Evolutionary conservation across 2,888 invertebrate genomes (phyloP).

Genomic region (Osmoderma eremita): DNA sequence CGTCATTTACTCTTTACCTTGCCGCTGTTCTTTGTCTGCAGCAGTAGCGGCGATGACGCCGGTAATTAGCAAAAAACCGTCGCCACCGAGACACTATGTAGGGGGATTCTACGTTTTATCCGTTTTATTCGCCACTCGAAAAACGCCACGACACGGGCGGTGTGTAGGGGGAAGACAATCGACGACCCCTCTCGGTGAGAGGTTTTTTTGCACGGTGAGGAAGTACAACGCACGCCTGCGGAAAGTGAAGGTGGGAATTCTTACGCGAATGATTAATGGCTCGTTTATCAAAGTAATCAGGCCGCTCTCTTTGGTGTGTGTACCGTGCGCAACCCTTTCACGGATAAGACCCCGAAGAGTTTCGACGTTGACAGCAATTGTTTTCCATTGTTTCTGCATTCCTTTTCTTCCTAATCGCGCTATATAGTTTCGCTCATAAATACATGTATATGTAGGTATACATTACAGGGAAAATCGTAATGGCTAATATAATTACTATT

Average conservation of each 20-base stretch:
- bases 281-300: constrained; percentile 64
- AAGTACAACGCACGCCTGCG: not conserved
- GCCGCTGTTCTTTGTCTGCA: constrained; percentile 41
- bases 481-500: no score
- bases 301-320: constrained; percentile 53
- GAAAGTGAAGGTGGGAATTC: constrained; percentile 34
- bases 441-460: not conserved
- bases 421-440: constrained; percentile 7
- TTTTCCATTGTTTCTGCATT: constrained; percentile 54
- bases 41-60: constrained; percentile 3
- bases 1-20: constrained; percentile 50
- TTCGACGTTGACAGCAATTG: constrained; percentile 56
- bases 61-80: constrained; percentile 34
- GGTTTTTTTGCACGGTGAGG: constrained; percentile 33
- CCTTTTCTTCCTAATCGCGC: not conserved
- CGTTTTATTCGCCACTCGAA: constrained; percentile 7
- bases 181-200: constrained; percentile 17
- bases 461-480: no score
- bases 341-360: constrained; percentile 28
- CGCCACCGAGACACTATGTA: not conserved
- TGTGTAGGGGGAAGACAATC: constrained; percentile 23
- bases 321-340: constrained; percentile 50
- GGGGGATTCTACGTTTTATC: constrained; percentile 18
- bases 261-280: constrained; percentile 59
- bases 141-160: constrained; percentile 8